Evolutionary conservation across 2,888 invertebrate species (phyloP).

Genomic region (Euplexia lucipara): DNA sequence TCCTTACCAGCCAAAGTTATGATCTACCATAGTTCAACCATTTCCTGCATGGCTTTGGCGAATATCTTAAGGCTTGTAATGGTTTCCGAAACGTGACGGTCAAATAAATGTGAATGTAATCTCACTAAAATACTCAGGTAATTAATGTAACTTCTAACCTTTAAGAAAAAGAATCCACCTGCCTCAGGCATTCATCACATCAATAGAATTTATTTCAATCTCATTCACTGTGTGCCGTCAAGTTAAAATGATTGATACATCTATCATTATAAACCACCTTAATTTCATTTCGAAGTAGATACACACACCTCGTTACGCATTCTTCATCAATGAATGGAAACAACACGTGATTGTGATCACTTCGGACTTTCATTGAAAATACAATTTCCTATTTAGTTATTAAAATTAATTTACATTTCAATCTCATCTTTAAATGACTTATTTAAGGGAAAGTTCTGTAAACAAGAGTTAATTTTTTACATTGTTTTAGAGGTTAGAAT

Average conservation of each 20-base stretch:
- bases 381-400: slow-evolving; percentile 5
- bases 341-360: not conserved
- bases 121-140: not conserved
- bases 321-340: slow-evolving; percentile 20
- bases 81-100: not conserved
- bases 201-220: slow-evolving; percentile 51
- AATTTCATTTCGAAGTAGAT: slow-evolving; percentile 28
- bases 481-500: slow-evolving; percentile 67
- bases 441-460: slow-evolving; percentile 69
- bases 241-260: slow-evolving; percentile 53
- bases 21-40: not conserved
- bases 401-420: slow-evolving; percentile 20
- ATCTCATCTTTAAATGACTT: slow-evolving; percentile 26
- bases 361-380: slow-evolving; percentile 10
- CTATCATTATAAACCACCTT: slow-evolving; percentile 36
- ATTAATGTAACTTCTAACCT: slow-evolving; percentile 34
- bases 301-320: slow-evolving; percentile 13
- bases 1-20: not conserved
- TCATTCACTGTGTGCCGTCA: slow-evolving; percentile 41
- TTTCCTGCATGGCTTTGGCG: not conserved
- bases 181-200: slow-evolving; percentile 45
- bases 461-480: slow-evolving; percentile 52
- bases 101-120: not conserved
- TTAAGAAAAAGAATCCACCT: slow-evolving; percentile 24
- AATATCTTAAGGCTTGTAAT: not conserved